Percentiles rank a stretch among this genome's conserved stretches.
These are phyloP conservation scores for Rhyacophila evoluta DNA, from an alignment of 2,888 invertebrate genomes.

Conservation along the genomic window DNA sequence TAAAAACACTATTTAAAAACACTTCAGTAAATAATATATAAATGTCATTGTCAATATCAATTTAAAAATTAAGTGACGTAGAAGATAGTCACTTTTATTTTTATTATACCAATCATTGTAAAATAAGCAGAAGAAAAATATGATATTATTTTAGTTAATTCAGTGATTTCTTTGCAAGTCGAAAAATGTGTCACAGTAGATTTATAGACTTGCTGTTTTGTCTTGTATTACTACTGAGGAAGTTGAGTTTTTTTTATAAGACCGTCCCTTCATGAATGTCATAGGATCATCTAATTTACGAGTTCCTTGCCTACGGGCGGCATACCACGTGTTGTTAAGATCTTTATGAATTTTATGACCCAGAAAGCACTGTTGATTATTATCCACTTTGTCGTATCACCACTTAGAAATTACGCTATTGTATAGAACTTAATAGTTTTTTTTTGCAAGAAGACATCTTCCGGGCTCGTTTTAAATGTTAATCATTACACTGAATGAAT, in stretches of 20 bases:
- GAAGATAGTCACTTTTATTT: background rate
- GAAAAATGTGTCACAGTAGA: slow-evolving; percentile 1
- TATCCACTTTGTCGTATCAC: background rate
- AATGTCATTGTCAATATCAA: too few relatives aligned
- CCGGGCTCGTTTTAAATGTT: background rate
- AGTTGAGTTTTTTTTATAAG: background rate
- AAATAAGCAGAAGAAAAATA: background rate
- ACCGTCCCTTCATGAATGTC: slow-evolving; percentile 17
- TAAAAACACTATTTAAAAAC: background rate
- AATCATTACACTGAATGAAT: background rate
- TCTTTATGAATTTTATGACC: slow-evolving; percentile 10
- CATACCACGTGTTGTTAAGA: background rate
- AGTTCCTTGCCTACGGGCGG: slow-evolving; percentile 3
- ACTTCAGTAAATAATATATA: background rate
- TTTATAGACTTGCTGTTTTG: background rate
- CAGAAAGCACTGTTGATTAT: background rate
- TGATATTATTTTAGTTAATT: background rate
- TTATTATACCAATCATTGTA: background rate
- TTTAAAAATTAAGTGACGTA: background rate
- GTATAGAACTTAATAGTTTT: background rate
- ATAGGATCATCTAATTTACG: slow-evolving; percentile 14
- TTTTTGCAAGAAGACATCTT: background rate
- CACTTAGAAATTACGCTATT: too few relatives aligned
- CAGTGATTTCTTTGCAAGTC: background rate
- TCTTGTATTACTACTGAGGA: background rate